Percentiles rank a stretch among this genome's conserved stretches.
Evolutionary conservation across 2,797 vertebrate genomes (phyloP).

Genomic region (Argentina silus): DNA sequence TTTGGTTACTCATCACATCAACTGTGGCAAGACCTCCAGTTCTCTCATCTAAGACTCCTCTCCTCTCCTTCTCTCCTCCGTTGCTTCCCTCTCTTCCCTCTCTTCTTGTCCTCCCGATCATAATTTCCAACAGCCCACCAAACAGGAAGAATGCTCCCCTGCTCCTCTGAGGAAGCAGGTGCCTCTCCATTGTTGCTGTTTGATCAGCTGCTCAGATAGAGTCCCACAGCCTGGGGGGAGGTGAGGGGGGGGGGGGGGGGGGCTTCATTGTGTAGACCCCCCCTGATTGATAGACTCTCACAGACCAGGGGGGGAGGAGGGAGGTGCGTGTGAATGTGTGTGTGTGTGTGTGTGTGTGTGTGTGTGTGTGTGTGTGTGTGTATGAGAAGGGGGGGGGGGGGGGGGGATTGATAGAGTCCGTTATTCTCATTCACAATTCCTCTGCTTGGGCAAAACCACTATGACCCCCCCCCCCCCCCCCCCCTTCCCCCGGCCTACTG

Average conservation of each 20-base stretch:
- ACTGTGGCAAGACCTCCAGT: background rate
- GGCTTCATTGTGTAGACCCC: background rate
- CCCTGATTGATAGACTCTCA: background rate
- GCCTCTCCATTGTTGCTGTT: slow-evolving; percentile 80
- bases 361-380: background rate
- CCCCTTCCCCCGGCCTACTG: slow-evolving; percentile 36
- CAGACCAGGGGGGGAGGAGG: no score
- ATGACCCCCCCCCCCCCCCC: slow-evolving; percentile 5
- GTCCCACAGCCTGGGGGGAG: slow-evolving; percentile 71
- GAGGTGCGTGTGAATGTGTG: background rate
- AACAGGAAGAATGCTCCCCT: slow-evolving; percentile 78
- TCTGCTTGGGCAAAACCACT: slow-evolving; percentile 33
- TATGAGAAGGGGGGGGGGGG: background rate
- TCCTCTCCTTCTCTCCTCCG: background rate
- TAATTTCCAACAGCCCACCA: slow-evolving; percentile 77
- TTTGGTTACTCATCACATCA: no score
- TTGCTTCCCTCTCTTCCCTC: background rate
- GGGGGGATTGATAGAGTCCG: slow-evolving; percentile 53
- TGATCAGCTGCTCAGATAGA: slow-evolving; percentile 72
- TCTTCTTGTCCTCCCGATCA: slow-evolving; percentile 30
- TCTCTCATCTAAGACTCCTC: no score
- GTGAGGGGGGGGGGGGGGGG: background rate
- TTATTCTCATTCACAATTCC: slow-evolving; percentile 62
- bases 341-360: slow-evolving; percentile 1
- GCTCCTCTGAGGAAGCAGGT: slow-evolving; percentile 81